Evolutionary conservation across 2,113 vertebrate species (phyloP).

Genomic region (Potamarius usumacintae): DNA sequence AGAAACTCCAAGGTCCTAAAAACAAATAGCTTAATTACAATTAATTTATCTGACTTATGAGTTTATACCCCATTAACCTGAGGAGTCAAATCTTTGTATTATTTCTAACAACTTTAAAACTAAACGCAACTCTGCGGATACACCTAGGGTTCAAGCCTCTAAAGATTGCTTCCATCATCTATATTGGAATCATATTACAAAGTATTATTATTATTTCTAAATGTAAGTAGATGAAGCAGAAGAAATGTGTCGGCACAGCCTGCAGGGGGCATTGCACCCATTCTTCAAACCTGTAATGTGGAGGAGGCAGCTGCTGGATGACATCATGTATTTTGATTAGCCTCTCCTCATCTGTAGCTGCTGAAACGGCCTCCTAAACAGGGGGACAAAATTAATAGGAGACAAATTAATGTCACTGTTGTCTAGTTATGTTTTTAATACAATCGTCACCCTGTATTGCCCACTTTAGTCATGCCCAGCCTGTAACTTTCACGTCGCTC

Average conservation of each 20-base stretch:
- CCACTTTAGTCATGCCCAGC: not conserved
- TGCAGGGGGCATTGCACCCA: slow-evolving; percentile 56
- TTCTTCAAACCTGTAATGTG: slow-evolving; percentile 89
- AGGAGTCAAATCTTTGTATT: not conserved
- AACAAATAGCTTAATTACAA: slow-evolving; percentile 38
- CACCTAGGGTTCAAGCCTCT: not conserved
- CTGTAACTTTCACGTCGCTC: slow-evolving; percentile 19
- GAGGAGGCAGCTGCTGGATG: slow-evolving; percentile 96
- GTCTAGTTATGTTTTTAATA: not conserved
- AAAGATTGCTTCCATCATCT: not conserved
- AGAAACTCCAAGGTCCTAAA: slow-evolving; percentile 95
- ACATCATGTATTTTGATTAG: slow-evolving; percentile 97
- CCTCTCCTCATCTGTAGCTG: slow-evolving; percentile 93
- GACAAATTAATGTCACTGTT: slow-evolving; percentile 22
- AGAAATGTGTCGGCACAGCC: not conserved
- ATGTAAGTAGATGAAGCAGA: not conserved
- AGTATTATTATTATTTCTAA: not conserved
- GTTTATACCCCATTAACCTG: not conserved
- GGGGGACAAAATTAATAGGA: slow-evolving; percentile 36
- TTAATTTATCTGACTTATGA: not conserved
- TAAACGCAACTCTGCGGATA: not conserved
- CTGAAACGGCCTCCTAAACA: slow-evolving; percentile 91
- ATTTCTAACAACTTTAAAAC: not conserved
- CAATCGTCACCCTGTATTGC: not conserved
- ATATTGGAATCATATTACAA: not conserved